Evolutionary conservation across 2,797 vertebrate genomes (phyloP).

Genomic region (Hybognathus amarus): DNA sequence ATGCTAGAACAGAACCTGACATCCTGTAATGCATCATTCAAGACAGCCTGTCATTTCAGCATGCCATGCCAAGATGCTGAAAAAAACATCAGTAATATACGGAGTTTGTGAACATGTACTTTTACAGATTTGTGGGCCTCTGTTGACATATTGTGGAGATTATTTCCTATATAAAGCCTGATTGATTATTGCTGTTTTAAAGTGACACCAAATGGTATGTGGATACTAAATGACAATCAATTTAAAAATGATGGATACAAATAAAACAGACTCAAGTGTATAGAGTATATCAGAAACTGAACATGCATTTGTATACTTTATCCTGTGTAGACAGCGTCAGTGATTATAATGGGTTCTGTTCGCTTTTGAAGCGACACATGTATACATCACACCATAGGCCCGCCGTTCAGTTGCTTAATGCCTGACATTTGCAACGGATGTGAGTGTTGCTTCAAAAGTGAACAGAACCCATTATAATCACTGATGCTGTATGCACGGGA

Average conservation of each 20-base stretch:
- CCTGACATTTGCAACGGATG: neutral
- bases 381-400: too few relatives aligned
- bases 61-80: conserved; percentile 7
- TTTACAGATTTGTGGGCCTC: neutral
- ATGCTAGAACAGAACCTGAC: conserved; percentile 57
- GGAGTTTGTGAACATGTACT: neutral
- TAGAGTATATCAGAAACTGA: too few relatives aligned
- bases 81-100: conserved; percentile 15
- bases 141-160: neutral
- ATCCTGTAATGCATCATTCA: conserved; percentile 47
- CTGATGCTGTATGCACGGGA: too few relatives aligned
- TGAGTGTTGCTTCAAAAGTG: too few relatives aligned
- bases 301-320: too few relatives aligned
- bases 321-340: too few relatives aligned
- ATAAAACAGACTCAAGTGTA: too few relatives aligned
- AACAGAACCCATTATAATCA: too few relatives aligned
- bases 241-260: neutral
- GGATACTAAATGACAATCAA: neutral
- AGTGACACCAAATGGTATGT: neutral
- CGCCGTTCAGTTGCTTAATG: too few relatives aligned
- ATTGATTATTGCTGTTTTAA: neutral
- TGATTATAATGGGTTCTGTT: too few relatives aligned
- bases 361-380: too few relatives aligned
- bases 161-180: neutral
- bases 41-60: conserved; percentile 51